Percentiles rank a stretch among this genome's conserved stretches.
Evolutionary conservation across 2,113 vertebrate species (phyloP).

Genomic region (Lycaon pictus): DNA sequence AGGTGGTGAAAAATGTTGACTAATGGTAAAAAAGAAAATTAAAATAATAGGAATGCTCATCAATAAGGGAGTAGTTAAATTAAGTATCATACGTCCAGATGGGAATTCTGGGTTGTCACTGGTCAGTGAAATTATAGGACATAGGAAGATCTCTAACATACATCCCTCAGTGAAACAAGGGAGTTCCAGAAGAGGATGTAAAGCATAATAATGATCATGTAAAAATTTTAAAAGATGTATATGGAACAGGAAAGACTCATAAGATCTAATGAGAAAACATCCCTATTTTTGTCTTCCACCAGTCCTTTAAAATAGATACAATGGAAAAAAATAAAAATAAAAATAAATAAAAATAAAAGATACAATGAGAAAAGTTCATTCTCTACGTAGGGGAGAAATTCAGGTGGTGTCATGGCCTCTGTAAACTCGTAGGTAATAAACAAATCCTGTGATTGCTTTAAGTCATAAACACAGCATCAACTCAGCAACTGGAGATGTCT

Average conservation of each 20-base stretch:
- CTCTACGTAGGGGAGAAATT: neutral
- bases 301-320: neutral
- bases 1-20: neutral
- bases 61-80: neutral
- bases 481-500: neutral
- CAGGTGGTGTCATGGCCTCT: neutral
- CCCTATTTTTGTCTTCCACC: neutral
- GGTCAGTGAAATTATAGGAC: accelerated
- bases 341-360: neutral
- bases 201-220: neutral
- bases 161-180: neutral
- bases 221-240: neutral
- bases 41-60: neutral
- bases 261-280: neutral
- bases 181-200: neutral
- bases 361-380: neutral
- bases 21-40: neutral
- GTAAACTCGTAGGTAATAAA: neutral
- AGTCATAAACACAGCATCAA: neutral
- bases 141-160: neutral
- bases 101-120: neutral
- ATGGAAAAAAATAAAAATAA: too few relatives aligned
- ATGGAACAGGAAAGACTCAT: neutral
- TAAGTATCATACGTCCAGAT: too few relatives aligned
- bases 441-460: neutral